These are phyloP conservation scores for Andrena praecox DNA, from an alignment of 2,888 invertebrate genomes.

Conservation along the genomic window DNA sequence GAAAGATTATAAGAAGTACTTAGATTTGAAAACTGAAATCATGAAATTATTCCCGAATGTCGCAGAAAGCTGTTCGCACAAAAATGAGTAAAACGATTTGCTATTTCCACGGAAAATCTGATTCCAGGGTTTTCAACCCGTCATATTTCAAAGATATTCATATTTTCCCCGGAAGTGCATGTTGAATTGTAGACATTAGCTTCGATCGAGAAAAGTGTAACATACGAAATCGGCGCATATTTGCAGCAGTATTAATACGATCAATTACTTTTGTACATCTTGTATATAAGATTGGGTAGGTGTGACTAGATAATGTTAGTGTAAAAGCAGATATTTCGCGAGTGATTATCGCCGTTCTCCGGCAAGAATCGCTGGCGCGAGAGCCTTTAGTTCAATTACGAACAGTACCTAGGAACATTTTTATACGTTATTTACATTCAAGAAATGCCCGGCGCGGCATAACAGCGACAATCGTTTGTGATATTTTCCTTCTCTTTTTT, in stretches of 20 bases:
- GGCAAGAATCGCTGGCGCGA: constrained; percentile 36
- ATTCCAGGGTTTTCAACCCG: background rate
- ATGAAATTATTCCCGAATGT: constrained; percentile 3
- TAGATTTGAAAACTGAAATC: constrained; percentile 25
- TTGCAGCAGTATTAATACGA: constrained; percentile 77
- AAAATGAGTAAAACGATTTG: background rate
- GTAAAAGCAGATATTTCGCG: constrained; percentile 38
- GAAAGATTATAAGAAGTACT: constrained; percentile 5
- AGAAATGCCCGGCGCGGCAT: constrained; percentile 12
- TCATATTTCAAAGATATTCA: background rate
- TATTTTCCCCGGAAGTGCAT: background rate
- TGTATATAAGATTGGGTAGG: constrained; percentile 75
- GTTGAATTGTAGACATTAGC: background rate
- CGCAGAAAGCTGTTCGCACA: constrained; percentile 11
- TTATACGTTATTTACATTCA: constrained; percentile 50
- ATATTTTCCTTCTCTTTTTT: constrained; percentile 50
- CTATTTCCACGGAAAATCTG: background rate
- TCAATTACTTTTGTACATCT: constrained; percentile 77
- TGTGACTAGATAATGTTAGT: constrained; percentile 51
- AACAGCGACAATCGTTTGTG: constrained; percentile 58
- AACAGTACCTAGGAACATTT: constrained; percentile 32
- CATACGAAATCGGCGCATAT: constrained; percentile 38
- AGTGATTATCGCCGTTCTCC: constrained; percentile 14
- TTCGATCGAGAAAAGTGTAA: constrained; percentile 5
- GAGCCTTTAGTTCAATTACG: constrained; percentile 28